Percentiles rank a stretch among this genome's conserved stretches.
phyloP scores from a whole-genome alignment of 92 coral and sea anemone species.

The Isaurus tuberculatus region DNA sequence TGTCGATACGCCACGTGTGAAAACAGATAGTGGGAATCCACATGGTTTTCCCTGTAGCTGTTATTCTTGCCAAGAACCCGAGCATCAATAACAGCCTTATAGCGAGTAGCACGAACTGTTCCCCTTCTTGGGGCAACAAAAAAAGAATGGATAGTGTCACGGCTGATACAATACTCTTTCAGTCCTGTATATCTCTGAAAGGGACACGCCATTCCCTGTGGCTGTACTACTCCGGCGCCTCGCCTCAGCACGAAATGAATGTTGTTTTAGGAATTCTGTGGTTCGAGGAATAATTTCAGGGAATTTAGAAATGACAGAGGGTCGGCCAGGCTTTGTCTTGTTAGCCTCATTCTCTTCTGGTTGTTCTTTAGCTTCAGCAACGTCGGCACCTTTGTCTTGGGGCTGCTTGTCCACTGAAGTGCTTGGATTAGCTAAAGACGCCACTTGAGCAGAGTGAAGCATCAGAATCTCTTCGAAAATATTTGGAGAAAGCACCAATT shows the following conservation, averaged over 20 bases:
- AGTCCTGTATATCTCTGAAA: slow-evolving; percentile 32
- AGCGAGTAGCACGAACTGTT: slow-evolving; percentile 38
- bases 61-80: slow-evolving; percentile 48
- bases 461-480: slow-evolving; percentile 31
- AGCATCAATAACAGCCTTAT: slow-evolving; percentile 54
- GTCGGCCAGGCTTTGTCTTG: slow-evolving; percentile 38
- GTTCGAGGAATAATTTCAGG: slow-evolving; percentile 42
- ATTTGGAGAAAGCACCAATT: slow-evolving; percentile 34
- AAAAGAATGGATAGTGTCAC: slow-evolving; percentile 51
- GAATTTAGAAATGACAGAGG: slow-evolving; percentile 15
- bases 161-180: slow-evolving; percentile 49
- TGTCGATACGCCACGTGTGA: slow-evolving; percentile 28
- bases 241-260: slow-evolving; percentile 47
- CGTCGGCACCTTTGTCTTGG: slow-evolving; percentile 28
- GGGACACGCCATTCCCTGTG: slow-evolving; percentile 54
- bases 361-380: slow-evolving; percentile 24
- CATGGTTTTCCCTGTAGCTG: slow-evolving; percentile 27
- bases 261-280: slow-evolving; percentile 57
- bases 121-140: slow-evolving; percentile 52
- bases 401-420: slow-evolving; percentile 31
- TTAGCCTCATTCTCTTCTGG: slow-evolving; percentile 28
- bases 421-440: slow-evolving; percentile 31
- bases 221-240: slow-evolving; percentile 54
- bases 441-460: slow-evolving; percentile 25
- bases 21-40: slow-evolving; percentile 42